Evolutionary conservation across 64 coral and sea anemone species (phyloP).

Genomic region (Orbicella faveolata): DNA sequence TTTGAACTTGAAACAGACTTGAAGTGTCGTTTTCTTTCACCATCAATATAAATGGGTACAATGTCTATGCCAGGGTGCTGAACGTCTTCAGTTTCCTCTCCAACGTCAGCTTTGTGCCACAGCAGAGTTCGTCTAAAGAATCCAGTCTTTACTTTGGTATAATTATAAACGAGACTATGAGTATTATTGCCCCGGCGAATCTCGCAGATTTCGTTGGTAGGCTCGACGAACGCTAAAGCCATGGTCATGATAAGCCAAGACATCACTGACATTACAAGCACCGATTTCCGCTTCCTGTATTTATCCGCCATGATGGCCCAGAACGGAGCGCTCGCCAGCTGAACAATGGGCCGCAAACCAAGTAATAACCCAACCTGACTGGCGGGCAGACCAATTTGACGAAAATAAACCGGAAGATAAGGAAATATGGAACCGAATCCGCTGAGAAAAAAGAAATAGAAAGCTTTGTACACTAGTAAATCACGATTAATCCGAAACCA

Average conservation of each 20-base stretch:
- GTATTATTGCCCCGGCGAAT: slow-evolving; percentile 64
- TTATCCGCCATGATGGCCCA: slow-evolving; percentile 98
- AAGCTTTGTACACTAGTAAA: slow-evolving; percentile 86
- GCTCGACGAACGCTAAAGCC: slow-evolving; percentile 94
- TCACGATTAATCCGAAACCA: slow-evolving; percentile 85
- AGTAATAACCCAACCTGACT: slow-evolving; percentile 87
- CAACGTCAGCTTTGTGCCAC: neutral
- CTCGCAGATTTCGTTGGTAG: slow-evolving; percentile 96
- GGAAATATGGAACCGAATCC: slow-evolving; percentile 93
- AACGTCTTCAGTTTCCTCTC: neutral
- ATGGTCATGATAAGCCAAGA: slow-evolving; percentile 98
- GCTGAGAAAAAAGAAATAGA: slow-evolving; percentile 96
- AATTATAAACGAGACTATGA: slow-evolving; percentile 74
- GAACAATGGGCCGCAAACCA: slow-evolving; percentile 88
- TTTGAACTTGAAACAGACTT: neutral
- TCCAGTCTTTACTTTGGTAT: slow-evolving; percentile 96
- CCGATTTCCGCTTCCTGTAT: slow-evolving; percentile 87
- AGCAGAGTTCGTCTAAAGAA: slow-evolving; percentile 80
- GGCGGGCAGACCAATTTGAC: slow-evolving; percentile 93
- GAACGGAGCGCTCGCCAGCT: slow-evolving; percentile 96
- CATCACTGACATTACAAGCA: slow-evolving; percentile 92
- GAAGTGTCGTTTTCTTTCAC: neutral
- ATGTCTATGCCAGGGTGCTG: slow-evolving; percentile 37
- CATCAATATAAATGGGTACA: slow-evolving; percentile 16
- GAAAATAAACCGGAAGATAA: slow-evolving; percentile 94